Percentiles rank a stretch among this genome's conserved stretches.
phyloP scores from a whole-genome alignment of 2,888 invertebrate species.

The Hylaea fasciaria region DNA sequence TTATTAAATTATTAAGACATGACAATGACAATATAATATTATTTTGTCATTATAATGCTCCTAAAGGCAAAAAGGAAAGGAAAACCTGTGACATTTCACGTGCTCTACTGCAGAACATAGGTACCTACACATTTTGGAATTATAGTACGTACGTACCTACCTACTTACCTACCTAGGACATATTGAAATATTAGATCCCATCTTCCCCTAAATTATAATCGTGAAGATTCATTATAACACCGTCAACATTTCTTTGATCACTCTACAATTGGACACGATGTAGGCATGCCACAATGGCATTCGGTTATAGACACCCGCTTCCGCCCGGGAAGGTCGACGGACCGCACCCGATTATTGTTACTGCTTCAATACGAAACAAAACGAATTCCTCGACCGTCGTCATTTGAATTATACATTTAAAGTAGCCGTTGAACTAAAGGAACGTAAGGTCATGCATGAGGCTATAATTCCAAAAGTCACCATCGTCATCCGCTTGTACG shows the following conservation, averaged over 20 bases:
- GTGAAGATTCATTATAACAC: slow-evolving; percentile 7
- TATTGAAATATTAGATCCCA: too few relatives aligned
- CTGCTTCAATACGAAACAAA: slow-evolving; percentile 28
- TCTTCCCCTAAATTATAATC: too few relatives aligned
- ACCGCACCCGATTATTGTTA: slow-evolving; percentile 53
- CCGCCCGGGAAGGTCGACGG: slow-evolving; percentile 58
- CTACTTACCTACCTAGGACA: too few relatives aligned
- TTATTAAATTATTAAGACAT: too few relatives aligned
- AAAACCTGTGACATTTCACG: not conserved
- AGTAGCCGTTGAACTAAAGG: slow-evolving; percentile 20
- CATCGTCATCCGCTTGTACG: not conserved
- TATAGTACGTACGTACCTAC: too few relatives aligned
- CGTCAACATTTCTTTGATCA: slow-evolving; percentile 14
- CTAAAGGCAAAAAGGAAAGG: too few relatives aligned
- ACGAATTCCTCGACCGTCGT: slow-evolving; percentile 27
- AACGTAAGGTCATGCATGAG: slow-evolving; percentile 24
- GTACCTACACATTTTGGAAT: too few relatives aligned
- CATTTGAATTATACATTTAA: slow-evolving; percentile 29
- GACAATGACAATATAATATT: too few relatives aligned
- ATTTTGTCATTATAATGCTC: too few relatives aligned
- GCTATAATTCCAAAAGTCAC: slow-evolving; percentile 5
- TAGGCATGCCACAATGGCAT: slow-evolving; percentile 27
- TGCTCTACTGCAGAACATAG: too few relatives aligned
- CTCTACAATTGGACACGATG: slow-evolving; percentile 16
- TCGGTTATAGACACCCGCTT: slow-evolving; percentile 49